Evolutionary conservation across 2,113 vertebrate genomes (phyloP).

Genomic region (Spea multiplicata): DNA sequence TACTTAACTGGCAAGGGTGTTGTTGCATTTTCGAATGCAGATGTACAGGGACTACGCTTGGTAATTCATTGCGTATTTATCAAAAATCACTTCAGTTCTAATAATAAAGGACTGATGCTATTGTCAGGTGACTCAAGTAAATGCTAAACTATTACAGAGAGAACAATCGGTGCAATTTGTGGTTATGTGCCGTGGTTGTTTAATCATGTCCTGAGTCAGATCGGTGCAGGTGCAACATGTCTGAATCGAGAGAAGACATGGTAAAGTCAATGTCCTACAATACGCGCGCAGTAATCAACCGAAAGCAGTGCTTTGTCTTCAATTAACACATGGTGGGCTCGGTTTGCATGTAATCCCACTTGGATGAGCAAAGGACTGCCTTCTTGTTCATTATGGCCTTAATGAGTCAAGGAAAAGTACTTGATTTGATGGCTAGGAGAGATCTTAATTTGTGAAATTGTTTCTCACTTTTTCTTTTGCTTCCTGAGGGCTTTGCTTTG

Average conservation of each 20-base stretch:
- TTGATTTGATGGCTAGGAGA: conserved; percentile 19
- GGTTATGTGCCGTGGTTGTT: neutral
- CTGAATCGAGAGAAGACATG: conserved; percentile 18
- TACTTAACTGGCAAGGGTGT: no score
- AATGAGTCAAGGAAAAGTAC: conserved; percentile 43
- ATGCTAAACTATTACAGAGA: neutral
- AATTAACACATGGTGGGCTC: conserved; percentile 38
- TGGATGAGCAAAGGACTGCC: conserved; percentile 49
- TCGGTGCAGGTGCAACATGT: conserved; percentile 14
- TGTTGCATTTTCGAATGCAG: no score
- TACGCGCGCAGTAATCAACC: conserved; percentile 46
- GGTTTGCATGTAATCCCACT: conserved; percentile 44
- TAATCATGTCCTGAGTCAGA: neutral
- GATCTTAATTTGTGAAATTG: neutral
- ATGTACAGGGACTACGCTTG: no score
- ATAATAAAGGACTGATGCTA: no score
- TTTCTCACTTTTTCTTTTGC: conserved; percentile 19
- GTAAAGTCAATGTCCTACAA: conserved; percentile 25
- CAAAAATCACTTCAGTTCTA: no score
- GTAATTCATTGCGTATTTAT: no score
- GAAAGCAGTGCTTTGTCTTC: conserved; percentile 50
- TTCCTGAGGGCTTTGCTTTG: neutral
- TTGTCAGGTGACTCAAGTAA: no score
- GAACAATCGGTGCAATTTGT: neutral
- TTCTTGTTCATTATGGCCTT: conserved; percentile 49